Evolutionary conservation across 23 tunicate genomes (phyloP).

Genomic region (Botrylloides violaceus): DNA sequence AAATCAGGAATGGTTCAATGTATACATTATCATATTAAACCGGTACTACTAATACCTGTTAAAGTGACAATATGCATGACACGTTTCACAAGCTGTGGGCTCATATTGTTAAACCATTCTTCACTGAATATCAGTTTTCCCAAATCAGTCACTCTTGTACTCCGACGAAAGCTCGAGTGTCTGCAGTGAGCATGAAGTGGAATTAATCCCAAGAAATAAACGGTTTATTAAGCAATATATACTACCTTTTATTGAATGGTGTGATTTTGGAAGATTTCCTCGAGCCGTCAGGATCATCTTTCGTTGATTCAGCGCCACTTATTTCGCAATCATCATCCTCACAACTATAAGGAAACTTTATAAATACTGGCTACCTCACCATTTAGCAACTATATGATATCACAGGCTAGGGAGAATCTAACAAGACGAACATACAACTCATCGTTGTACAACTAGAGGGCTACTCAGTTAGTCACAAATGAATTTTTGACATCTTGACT

Average conservation of each 20-base stretch:
- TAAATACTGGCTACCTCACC: no score
- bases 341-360: no score
- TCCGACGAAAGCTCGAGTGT: slow-evolving; percentile 9
- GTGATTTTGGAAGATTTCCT: neutral
- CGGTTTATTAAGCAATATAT: no score
- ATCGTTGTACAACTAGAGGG: no score
- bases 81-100: slow-evolving; percentile 73
- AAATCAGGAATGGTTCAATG: no score
- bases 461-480: no score
- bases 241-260: neutral
- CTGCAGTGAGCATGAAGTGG: neutral
- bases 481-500: no score
- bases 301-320: neutral
- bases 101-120: slow-evolving; percentile 55
- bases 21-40: no score
- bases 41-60: no score
- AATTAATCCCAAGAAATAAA: neutral
- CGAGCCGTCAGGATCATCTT: neutral
- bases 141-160: slow-evolving; percentile 42
- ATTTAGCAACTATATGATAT: no score
- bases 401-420: no score
- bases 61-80: slow-evolving; percentile 52
- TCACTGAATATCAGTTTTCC: slow-evolving; percentile 47
- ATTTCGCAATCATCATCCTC: neutral
- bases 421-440: no score